Conservation (phyloP, 2,113 vertebrate genomes). For the Gavialis gangeticus region DNA sequence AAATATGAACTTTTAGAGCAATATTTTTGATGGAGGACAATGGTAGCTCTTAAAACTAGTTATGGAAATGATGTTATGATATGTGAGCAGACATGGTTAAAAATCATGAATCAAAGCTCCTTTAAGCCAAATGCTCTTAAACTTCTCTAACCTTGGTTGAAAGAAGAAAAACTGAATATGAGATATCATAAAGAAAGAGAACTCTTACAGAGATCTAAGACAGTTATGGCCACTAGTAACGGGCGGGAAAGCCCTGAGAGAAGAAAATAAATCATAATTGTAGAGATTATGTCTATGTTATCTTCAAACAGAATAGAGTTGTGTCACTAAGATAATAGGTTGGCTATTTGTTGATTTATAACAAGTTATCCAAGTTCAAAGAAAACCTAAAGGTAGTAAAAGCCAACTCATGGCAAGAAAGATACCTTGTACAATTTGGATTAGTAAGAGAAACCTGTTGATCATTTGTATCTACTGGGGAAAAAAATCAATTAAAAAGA, state of each 20-base stretch:
- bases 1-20: neutral
- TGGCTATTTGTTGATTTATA: neutral
- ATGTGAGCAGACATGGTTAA: neutral
- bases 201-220: neutral
- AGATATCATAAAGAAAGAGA: neutral
- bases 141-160: no score
- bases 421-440: fast-evolving
- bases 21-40: neutral
- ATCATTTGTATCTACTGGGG: neutral
- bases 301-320: neutral
- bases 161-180: neutral
- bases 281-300: no score
- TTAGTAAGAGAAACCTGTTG: neutral
- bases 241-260: neutral
- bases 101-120: fast-evolving
- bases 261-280: neutral
- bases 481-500: neutral
- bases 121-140: no score
- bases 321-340: neutral
- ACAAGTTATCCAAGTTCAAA: no score
- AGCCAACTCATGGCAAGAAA: neutral
- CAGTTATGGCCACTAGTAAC: neutral
- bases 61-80: neutral
- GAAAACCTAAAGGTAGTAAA: no score
- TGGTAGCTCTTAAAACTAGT: neutral